Evolutionary conservation across 2,888 invertebrate species (phyloP), one percentile per base, ranked within the genome.

Genomic region (Chymomyza fuscimana): DNA sequence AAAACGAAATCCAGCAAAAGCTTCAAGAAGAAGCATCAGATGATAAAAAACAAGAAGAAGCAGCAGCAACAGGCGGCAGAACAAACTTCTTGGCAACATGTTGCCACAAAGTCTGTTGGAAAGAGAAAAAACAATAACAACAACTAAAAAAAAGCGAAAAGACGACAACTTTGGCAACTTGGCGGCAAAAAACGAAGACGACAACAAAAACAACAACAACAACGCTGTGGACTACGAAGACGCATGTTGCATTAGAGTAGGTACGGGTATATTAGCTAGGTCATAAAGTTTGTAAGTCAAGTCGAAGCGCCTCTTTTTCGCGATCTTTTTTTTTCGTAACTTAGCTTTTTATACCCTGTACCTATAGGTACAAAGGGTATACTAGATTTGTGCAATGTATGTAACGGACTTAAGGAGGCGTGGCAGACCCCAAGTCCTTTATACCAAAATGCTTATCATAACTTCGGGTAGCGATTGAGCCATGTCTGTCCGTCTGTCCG

Each of bases 91-190:
- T 50, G 61, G 52, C 61, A 65, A 67, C 70, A 79, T 78, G 78
- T 73, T 78, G 80, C 78, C 67, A 81, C 78, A 77, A 81, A 82
- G 87, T 84, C 79, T 84, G 80, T 67, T 72, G 54, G 72, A n/a
- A 61, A 61, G 9, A 50, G 59, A 60, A 40, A 51, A 52, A 50
- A 62, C 40, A 46, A 58, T 40, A 46, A 64, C 59, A n/a, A 54
- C 16, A 4, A 56, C 61, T 56, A 70, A 76, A 82, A 75, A 84
- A 86, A 82, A 82, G 74, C 82, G 79, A 86, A 84, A 86, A 82
- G 85, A 79, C 76, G 72, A 79, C 84, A 80, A 81, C 69, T 58
- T 25, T 22, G 58, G 19, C 58, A 58, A 25, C 58, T 54, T 46
- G 40, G 40, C 12, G 32, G 32, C 32, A 32, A 46, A 19, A 32